Evolutionary conservation across 1,140 invertebrate genomes (phyloP).

Genomic region (Drosophila punjabiensis): DNA sequence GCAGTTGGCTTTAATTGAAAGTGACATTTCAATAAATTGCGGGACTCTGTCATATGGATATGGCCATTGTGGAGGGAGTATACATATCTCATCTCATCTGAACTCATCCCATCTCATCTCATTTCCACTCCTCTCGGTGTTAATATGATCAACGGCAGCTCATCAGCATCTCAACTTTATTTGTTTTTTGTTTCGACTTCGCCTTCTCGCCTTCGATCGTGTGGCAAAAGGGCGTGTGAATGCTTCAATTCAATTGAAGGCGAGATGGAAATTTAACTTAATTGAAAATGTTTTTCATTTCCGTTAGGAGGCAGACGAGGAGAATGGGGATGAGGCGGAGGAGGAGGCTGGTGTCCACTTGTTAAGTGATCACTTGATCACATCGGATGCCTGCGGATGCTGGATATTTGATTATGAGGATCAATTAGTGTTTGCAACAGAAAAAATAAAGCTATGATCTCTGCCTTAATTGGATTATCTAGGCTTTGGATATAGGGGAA

Average conservation of each 20-base stretch:
- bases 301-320: constrained; percentile 23
- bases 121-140: constrained; percentile 58
- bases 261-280: constrained; percentile 64
- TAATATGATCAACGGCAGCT: constrained; percentile 81
- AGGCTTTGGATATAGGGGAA: constrained; percentile 13
- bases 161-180: constrained; percentile 73
- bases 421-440: constrained; percentile 34
- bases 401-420: constrained; percentile 45
- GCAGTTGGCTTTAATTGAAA: constrained; percentile 82
- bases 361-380: constrained; percentile 38
- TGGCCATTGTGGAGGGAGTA: constrained; percentile 15
- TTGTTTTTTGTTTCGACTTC: constrained; percentile 21
- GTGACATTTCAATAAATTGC: constrained; percentile 84
- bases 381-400: constrained; percentile 30
- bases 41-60: constrained; percentile 17
- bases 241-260: constrained; percentile 56
- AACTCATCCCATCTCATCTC: constrained; percentile 36
- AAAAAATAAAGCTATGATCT: constrained; percentile 9
- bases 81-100: constrained; percentile 36
- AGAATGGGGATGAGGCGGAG: background rate
- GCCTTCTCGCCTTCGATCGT: constrained; percentile 41
- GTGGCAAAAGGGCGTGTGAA: constrained; percentile 82
- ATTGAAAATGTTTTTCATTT: constrained; percentile 74
- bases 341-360: constrained; percentile 14
- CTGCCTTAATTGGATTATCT: constrained; percentile 33